phyloP scores from a whole-genome alignment of 92 coral and sea anemone genomes.

The Epizoanthus ramosus region DNA sequence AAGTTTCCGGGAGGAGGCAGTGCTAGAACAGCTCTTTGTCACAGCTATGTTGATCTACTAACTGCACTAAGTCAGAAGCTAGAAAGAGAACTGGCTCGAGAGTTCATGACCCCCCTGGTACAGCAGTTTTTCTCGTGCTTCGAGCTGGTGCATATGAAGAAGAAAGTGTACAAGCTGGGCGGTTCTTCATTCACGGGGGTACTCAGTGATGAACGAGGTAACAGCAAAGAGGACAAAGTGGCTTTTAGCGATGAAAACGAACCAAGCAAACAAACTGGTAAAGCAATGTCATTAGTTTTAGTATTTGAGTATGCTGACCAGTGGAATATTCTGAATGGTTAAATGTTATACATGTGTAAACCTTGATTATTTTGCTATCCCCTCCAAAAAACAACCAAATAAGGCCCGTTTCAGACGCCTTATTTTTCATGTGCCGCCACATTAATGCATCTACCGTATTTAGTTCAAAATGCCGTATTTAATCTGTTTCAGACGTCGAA shows the following conservation, averaged over 20 bases:
- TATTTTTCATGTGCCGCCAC: too few species aligned
- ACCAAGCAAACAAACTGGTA: not conserved
- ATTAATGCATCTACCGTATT: too few species aligned
- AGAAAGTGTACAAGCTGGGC: conserved; percentile 54
- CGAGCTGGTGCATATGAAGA: conserved; percentile 78
- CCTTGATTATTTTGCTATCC: too few species aligned
- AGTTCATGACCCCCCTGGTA: conserved; percentile 82
- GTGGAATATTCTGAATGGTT: too few species aligned
- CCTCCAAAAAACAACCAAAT: too few species aligned
- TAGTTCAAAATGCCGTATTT: too few species aligned
- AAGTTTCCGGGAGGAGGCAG: conserved; percentile 89
- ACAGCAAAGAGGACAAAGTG: conserved; percentile 17
- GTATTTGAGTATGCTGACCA: too few species aligned
- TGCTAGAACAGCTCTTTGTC: conserved; percentile 87
- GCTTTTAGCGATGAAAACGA: conserved; percentile 12
- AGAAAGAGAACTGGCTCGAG: conserved; percentile 89
- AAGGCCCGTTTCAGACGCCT: too few species aligned
- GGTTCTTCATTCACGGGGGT: conserved; percentile 43
- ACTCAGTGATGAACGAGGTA: not conserved
- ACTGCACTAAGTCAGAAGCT: conserved; percentile 80
- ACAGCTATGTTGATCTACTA: conserved; percentile 82
- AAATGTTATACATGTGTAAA: too few species aligned
- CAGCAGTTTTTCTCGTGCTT: conserved; percentile 92
- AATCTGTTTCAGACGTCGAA: too few species aligned
- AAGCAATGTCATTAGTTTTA: too few species aligned